Conservation (phyloP, 2,113 vertebrate species). For the Orycteropus afer region DNA sequence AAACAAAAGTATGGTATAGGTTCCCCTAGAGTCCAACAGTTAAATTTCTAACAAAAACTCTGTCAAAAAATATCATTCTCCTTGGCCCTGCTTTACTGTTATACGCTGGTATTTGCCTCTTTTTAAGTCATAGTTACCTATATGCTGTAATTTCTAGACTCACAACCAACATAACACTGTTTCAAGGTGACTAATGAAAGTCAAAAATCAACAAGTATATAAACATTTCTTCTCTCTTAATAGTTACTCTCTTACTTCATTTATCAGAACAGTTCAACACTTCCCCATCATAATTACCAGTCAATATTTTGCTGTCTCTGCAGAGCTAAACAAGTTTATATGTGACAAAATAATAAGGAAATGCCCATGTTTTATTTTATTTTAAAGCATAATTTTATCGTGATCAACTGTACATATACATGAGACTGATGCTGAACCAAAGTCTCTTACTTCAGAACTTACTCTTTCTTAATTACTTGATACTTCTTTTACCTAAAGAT, state of each 20-base stretch:
- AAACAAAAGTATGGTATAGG: neutral
- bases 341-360: neutral
- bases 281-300: neutral
- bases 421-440: neutral
- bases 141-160: neutral
- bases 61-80: neutral
- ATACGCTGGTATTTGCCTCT: neutral
- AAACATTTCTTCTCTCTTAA: neutral
- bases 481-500: neutral
- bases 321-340: neutral
- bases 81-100: neutral
- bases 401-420: neutral
- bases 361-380: neutral
- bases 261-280: neutral
- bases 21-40: neutral
- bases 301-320: neutral
- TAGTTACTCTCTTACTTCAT: neutral
- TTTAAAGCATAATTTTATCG: neutral
- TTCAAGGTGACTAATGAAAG: neutral
- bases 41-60: neutral
- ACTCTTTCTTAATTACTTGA: neutral
- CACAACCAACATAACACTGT: neutral
- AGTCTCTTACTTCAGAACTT: neutral
- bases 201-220: neutral
- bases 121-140: neutral